Conservation (phyloP, 2,888 invertebrate genomes). For the Mesorhabditis belari region DNA sequence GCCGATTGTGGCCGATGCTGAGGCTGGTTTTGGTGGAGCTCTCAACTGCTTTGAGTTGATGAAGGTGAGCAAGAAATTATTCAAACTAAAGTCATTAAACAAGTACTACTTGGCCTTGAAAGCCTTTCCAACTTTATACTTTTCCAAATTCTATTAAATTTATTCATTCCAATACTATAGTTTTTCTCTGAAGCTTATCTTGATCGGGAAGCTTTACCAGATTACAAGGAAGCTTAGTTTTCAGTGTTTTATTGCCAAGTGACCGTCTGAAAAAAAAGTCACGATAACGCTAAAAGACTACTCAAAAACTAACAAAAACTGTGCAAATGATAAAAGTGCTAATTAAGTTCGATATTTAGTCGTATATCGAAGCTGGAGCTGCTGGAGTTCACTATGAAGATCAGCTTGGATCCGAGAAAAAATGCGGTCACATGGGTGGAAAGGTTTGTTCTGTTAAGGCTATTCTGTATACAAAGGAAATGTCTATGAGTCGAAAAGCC, state of each 20-base stretch:
- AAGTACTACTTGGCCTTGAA: no score
- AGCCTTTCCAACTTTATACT: no score
- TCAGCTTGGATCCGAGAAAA: conserved; percentile 55
- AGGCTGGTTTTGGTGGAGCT: conserved; percentile 55
- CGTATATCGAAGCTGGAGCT: conserved; percentile 53
- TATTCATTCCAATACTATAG: no score
- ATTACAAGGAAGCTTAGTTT: no score
- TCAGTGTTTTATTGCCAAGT: no score
- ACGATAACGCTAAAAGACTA: no score
- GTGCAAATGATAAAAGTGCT: not conserved
- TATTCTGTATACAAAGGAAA: not conserved
- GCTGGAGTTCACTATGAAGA: conserved; percentile 55
- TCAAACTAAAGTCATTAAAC: no score
- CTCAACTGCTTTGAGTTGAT: conserved; percentile 55
- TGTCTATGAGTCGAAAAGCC: not conserved
- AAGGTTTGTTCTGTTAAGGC: conserved; percentile 22
- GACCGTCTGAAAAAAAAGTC: no score
- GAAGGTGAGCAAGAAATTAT: conserved; percentile 45
- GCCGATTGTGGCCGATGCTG: conserved; percentile 55
- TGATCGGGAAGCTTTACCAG: no score
- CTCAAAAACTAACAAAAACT: not conserved
- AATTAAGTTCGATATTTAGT: conserved; percentile 22
- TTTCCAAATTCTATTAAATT: no score
- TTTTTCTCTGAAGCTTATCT: no score
- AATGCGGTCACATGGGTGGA: conserved; percentile 55